Evolutionary conservation across 2,113 vertebrate genomes (phyloP), one percentile per base, ranked within the genome.

Genomic region (Melozone crissalis): DNA sequence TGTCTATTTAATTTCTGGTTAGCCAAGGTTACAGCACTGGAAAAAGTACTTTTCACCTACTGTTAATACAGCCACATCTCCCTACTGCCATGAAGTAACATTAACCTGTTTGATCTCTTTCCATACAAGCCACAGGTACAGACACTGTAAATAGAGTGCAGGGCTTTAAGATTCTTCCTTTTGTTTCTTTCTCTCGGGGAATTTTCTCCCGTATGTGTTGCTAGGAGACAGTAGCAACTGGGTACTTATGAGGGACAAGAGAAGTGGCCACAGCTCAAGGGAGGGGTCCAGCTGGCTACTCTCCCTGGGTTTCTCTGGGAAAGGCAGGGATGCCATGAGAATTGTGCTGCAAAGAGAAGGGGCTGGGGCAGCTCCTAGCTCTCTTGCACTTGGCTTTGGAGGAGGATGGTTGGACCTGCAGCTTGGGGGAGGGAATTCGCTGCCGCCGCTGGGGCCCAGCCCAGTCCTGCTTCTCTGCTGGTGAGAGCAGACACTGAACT

Each of bases 401-500:
- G 24, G 15, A 65, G 31, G 31, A 43, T 3, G 9, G 31, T 17
- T 2, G 4, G 9, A n/a, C 7, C 37, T 54, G 9, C 49, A 54
- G 31, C 24, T 3, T 35, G 5, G 11, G 9, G 26, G 26, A 35
- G 20, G 19, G 31, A 79, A 54, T 35, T 44, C 49, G 8, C 31
- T 7, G 24, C 19, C 0, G 1, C 11, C 2, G 3, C 24, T 2
- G 4, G 31, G 65, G 49, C 26, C 15, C 31, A 43, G 47, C 24
- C 47, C 3, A 2, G 19, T 24, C 19, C 62, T 55, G 49, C 44
- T 12, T 51, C 26, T 35, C 39, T 35, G 33, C 26, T 66, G 5
- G 0, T 11, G 49, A 54, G 9, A 44, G 26, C 20, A 44, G 26
- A 7, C 24, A 44, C 15, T 35, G 39, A 35, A 55, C 31, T 9